Base-by-base conservation (phyloP, 2,797 vertebrate species). In the Xenentodon cancila region DNA sequence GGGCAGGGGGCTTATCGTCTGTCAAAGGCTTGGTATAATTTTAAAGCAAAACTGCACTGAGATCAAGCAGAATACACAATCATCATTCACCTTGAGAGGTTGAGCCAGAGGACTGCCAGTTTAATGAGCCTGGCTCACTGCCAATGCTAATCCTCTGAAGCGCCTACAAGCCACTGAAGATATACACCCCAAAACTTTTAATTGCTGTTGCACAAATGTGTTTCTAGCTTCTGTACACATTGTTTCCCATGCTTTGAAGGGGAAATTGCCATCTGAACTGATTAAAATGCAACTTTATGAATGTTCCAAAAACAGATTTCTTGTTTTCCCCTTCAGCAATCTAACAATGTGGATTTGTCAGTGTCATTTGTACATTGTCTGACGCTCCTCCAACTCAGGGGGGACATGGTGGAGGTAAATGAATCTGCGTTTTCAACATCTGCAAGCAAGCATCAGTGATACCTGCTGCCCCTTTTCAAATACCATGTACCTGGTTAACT, bases 81-180 rank as follows among this genome's bases (percentile, higher is more conserved):
- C 53, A 58, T 66, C 59, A 47, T 61, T 82, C 61, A 72, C 68
- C 70, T 79, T 59, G 64, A 79, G 67, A 59, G 65, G 46, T 80
- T 81, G 50, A 48, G 56, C 54, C 54, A 53, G 54, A 53, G 53
- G 47, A 46, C 52, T 59, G 62, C 44, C 60, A 54, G 43, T 54
- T 51, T 59, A 52, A 73, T 53, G 51, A 68, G 50, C 11, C 50
- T 54, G 68, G 59, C 20, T 21, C 34, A 1, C 52, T 21, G 45
- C 62, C 60, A 50, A 1, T 1, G 49, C 50, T 42, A 52, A 76
- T 46, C 49, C 56, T 48, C 57, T 12, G n/a, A 21, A 65, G 25
- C 37, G 13, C 42, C 17, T 18, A 19, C 13, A 30, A 30, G 18
- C 46, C 32, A 15, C 37, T 60, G 46, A 62, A 40, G 18, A 49